phyloP scores from a whole-genome alignment of 2,888 invertebrate species.

The Ophion slaviceki region DNA sequence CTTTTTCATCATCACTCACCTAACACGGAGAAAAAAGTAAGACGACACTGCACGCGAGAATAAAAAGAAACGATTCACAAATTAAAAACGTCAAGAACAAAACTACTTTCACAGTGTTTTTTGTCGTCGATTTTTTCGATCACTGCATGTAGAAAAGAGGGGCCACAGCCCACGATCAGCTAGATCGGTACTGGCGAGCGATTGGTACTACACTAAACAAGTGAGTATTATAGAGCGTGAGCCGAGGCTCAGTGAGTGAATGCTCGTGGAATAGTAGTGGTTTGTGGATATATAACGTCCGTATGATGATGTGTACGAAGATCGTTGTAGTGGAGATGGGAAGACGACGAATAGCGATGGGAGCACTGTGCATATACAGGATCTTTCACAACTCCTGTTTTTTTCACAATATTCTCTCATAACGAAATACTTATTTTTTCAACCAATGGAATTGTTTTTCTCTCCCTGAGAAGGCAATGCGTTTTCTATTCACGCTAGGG shows the following conservation, averaged over 20 bases:
- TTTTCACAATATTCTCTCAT: not conserved
- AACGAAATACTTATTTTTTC: not conserved
- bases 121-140: not conserved
- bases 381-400: not conserved
- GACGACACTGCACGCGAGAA: not conserved
- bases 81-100: not conserved
- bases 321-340: constrained; percentile 57
- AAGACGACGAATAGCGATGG: constrained; percentile 66
- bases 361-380: constrained; percentile 60
- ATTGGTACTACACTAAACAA: constrained; percentile 77
- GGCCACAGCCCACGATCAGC: constrained; percentile 30
- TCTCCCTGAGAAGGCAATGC: not conserved
- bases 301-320: constrained; percentile 44
- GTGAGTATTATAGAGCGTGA: constrained; percentile 76
- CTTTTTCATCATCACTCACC: not conserved
- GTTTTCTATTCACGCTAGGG: too few species aligned
- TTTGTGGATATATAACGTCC: constrained; percentile 12
- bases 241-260: constrained; percentile 70
- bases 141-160: constrained; percentile 1
- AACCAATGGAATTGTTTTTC: not conserved
- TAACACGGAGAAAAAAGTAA: not conserved
- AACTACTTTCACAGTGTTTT: not conserved
- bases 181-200: constrained; percentile 72
- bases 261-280: constrained; percentile 68
- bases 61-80: not conserved